phyloP scores from a whole-genome alignment of 2,797 vertebrate species.

The Silurus lanzhouensis region DNA sequence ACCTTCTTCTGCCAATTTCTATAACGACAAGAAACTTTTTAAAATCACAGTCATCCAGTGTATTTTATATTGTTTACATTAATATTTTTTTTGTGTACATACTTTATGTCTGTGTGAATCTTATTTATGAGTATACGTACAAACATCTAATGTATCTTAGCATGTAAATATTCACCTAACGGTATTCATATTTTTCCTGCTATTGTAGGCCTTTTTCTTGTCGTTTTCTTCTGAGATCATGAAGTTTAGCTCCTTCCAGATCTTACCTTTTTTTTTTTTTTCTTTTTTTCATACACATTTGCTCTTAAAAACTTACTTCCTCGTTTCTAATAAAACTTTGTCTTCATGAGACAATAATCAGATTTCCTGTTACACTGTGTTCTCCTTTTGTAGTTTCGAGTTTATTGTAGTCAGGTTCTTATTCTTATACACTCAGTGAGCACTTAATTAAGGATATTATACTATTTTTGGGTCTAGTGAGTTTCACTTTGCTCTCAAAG shows the following conservation, averaged over 20 bases:
- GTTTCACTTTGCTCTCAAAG: not conserved
- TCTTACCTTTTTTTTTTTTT: not conserved
- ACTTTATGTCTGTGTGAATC: constrained; percentile 39
- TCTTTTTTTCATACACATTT: constrained; percentile 12
- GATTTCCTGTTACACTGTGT: not conserved
- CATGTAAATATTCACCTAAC: constrained; percentile 63
- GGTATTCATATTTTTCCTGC: constrained; percentile 19
- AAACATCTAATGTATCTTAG: constrained; percentile 46
- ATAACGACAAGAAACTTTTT: not conserved
- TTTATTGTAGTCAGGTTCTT: not conserved
- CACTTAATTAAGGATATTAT: not conserved
- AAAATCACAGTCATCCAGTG: not conserved
- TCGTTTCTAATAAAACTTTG: constrained; percentile 38
- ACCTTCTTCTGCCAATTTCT: constrained; percentile 4
- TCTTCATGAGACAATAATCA: constrained; percentile 6
- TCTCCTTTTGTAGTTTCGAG: not conserved
- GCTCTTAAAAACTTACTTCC: not conserved
- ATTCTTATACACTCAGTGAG: not conserved
- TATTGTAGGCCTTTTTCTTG: not conserved
- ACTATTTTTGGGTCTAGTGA: not conserved
- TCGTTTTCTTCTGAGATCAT: constrained; percentile 15
- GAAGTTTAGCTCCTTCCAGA: constrained; percentile 21
- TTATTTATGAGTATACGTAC: constrained; percentile 45
- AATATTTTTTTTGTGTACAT: constrained; percentile 73
- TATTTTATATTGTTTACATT: constrained; percentile 69